Evolutionary conservation across 2,113 vertebrate genomes (phyloP).

Genomic region (Ictalurus punctatus): DNA sequence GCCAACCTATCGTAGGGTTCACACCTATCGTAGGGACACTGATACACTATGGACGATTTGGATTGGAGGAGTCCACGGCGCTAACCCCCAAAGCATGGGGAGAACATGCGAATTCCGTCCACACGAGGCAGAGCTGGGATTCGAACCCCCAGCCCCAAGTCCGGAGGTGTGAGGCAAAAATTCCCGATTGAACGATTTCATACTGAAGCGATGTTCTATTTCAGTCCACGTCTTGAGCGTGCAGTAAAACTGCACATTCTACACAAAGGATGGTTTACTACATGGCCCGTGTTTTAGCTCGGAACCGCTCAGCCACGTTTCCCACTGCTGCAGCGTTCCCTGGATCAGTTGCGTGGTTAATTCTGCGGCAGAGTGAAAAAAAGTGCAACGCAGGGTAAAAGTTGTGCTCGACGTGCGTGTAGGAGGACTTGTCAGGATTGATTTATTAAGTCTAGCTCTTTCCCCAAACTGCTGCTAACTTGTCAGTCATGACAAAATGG

Average conservation of each 20-base stretch:
- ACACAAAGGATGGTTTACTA: neutral
- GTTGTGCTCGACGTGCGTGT: constrained; percentile 70
- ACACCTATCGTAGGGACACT: no score
- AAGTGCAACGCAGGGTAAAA: constrained; percentile 65
- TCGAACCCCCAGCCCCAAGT: no score
- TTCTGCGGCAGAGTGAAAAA: constrained; percentile 28
- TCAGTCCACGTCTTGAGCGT: neutral
- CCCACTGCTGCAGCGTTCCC: neutral
- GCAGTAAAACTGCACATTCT: no score
- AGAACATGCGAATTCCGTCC: no score
- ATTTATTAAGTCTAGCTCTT: constrained; percentile 78
- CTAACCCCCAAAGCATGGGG: no score
- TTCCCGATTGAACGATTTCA: neutral
- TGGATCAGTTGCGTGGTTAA: constrained; percentile 11
- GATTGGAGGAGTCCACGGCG: no score
- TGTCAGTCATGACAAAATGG: constrained; percentile 73
- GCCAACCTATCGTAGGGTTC: no score
- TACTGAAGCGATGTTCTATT: neutral
- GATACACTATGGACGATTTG: no score
- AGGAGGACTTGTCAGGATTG: constrained; percentile 78
- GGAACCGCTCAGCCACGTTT: neutral
- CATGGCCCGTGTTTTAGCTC: neutral
- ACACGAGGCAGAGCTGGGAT: no score
- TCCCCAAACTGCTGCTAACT: constrained; percentile 66
- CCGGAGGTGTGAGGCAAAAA: no score